These are phyloP conservation scores for Burhinus oedicnemus DNA, from an alignment of 2,113 vertebrate genomes.

Conservation along the genomic window DNA sequence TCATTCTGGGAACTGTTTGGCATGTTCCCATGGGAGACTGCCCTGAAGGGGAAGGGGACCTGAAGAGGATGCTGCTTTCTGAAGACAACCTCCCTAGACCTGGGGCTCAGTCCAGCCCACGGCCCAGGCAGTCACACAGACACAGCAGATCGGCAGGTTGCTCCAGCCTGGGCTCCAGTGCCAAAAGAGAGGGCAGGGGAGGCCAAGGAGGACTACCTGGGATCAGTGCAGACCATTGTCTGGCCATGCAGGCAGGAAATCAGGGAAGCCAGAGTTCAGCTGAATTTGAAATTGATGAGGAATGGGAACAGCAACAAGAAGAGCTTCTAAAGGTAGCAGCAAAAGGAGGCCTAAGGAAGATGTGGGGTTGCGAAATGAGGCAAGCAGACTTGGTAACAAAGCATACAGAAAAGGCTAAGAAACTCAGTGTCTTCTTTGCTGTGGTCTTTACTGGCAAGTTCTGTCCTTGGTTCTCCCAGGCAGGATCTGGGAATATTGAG, in stretches of 20 bases:
- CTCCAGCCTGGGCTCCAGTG: background rate
- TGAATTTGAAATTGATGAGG: background rate
- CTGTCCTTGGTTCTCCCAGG: background rate
- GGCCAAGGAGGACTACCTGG: background rate
- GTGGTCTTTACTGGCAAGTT: background rate
- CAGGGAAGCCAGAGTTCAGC: background rate
- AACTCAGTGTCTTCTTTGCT: background rate
- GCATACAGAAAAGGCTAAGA: background rate
- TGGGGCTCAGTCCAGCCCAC: background rate
- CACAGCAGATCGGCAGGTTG: background rate
- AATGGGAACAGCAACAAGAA: background rate
- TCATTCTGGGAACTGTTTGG: background rate
- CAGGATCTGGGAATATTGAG: background rate
- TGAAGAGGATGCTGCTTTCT: accelerated
- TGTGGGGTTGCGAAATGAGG: background rate
- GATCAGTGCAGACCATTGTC: background rate
- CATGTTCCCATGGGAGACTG: background rate
- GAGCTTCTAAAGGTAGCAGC: background rate
- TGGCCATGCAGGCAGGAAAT: background rate
- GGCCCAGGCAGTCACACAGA: background rate
- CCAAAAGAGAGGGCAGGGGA: background rate
- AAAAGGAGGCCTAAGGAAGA: background rate
- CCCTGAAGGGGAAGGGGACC: background rate
- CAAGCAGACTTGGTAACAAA: background rate
- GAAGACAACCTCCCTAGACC: background rate